Evolutionary conservation across 2,888 invertebrate genomes (phyloP).

Genomic region (Mactromeris polynyma): DNA sequence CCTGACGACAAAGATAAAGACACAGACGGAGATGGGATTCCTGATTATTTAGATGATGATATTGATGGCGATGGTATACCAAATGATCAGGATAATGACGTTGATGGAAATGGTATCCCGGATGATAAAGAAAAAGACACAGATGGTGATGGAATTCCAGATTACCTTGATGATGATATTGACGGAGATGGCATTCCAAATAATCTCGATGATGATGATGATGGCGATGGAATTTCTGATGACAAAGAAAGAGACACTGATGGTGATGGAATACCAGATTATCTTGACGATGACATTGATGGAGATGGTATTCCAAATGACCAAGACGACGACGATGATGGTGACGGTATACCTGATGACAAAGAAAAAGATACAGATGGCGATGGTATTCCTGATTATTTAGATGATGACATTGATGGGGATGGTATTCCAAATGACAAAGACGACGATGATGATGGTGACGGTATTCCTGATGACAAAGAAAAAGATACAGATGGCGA

Average conservation of each 20-base stretch:
- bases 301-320: constrained; percentile 82
- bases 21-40: constrained; percentile 81
- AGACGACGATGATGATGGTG: constrained; percentile 81
- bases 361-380: constrained; percentile 80
- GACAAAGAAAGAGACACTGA: constrained; percentile 50
- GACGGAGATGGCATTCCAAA: constrained; percentile 83
- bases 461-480: constrained; percentile 73
- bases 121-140: constrained; percentile 79
- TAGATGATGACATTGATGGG: constrained; percentile 67
- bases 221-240: constrained; percentile 82
- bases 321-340: constrained; percentile 79
- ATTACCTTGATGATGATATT: constrained; percentile 78
- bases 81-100: constrained; percentile 73
- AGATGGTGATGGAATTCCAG: constrained; percentile 81
- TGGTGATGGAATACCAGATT: constrained; percentile 79
- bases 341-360: constrained; percentile 83
- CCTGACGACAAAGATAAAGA: constrained; percentile 78
- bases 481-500: constrained; percentile 78
- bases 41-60: constrained; percentile 75
- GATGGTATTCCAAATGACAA: constrained; percentile 77
- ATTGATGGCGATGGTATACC: constrained; percentile 82
- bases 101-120: constrained; percentile 84
- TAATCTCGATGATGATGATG: constrained; percentile 68
- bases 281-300: constrained; percentile 76
- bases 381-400: constrained; percentile 82